Evolutionary conservation across 2,113 vertebrate genomes (phyloP).

Genomic region (Mesocricetus auratus): DNA sequence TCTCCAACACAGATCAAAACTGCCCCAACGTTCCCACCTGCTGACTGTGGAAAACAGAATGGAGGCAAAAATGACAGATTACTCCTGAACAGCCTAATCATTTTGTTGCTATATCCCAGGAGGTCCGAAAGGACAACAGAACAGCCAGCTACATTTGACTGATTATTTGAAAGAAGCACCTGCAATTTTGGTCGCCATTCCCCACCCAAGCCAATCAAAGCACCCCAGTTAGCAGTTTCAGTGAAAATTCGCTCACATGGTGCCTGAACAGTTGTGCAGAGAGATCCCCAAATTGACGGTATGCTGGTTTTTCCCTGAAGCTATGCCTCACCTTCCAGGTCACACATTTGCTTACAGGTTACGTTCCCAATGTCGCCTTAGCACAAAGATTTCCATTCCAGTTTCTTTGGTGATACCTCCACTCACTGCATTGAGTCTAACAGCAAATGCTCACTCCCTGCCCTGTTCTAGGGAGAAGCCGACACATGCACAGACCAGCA

Average conservation of each 20-base stretch:
- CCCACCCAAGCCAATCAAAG: not conserved
- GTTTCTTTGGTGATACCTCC: not conserved
- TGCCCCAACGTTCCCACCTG: constrained; percentile 40
- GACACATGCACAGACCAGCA: not conserved
- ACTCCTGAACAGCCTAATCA: constrained; percentile 65
- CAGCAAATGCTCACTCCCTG: not conserved
- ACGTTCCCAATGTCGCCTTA: not conserved
- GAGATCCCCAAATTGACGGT: not conserved
- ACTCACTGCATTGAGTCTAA: not conserved
- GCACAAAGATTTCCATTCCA: not conserved
- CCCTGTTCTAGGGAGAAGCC: too few species aligned
- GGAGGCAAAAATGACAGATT: not conserved
- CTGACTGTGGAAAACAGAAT: constrained; percentile 59
- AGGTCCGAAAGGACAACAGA: not conserved
- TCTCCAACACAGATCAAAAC: constrained; percentile 60
- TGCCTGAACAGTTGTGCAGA: not conserved
- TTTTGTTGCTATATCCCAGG: constrained; percentile 21
- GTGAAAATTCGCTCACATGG: not conserved
- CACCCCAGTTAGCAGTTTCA: not conserved
- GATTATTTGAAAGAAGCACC: not conserved
- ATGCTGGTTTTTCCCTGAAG: not conserved
- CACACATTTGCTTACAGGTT: not conserved
- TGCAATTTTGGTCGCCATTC: not conserved
- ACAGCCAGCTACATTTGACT: constrained; percentile 8
- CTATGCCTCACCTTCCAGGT: not conserved